phyloP scores from a whole-genome alignment of 30 jellyfish, hydroid and myxozoan species.

The Rhopilema esculentum region DNA sequence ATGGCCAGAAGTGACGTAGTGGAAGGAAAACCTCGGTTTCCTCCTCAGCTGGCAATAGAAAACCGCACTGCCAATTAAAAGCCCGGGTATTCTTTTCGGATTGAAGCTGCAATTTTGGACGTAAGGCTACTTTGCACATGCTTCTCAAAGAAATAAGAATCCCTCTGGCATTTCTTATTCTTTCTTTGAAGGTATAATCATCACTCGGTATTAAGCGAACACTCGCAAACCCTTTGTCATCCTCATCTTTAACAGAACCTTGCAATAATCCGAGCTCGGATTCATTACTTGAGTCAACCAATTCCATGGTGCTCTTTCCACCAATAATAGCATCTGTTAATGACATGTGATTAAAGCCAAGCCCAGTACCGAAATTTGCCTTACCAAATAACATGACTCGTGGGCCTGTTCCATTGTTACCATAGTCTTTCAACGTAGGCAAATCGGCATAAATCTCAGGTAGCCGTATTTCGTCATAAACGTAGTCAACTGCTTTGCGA shows the following conservation, averaged over 20 bases:
- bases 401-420: neutral
- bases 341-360: neutral
- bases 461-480: constrained; percentile 69
- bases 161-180: constrained; percentile 42
- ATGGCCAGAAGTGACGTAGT: constrained; percentile 85
- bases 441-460: constrained; percentile 67
- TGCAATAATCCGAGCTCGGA: constrained; percentile 30
- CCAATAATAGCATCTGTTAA: constrained; percentile 55
- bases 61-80: constrained; percentile 92
- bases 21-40: constrained; percentile 50
- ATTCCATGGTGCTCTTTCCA: constrained; percentile 56
- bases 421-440: neutral
- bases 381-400: constrained; percentile 25
- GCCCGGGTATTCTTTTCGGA: constrained; percentile 77
- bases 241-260: constrained; percentile 51
- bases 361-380: constrained; percentile 17
- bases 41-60: constrained; percentile 59
- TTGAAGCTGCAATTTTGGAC: constrained; percentile 81
- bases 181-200: constrained; percentile 41
- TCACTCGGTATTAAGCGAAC: constrained; percentile 73
- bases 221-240: constrained; percentile 90
- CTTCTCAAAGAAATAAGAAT: constrained; percentile 58
- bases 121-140: constrained; percentile 20
- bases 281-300: neutral
- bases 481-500: constrained; percentile 34